These are phyloP conservation scores for Hemichromis elongatus DNA, from an alignment of 2,113 vertebrate genomes.

Conservation along the genomic window DNA sequence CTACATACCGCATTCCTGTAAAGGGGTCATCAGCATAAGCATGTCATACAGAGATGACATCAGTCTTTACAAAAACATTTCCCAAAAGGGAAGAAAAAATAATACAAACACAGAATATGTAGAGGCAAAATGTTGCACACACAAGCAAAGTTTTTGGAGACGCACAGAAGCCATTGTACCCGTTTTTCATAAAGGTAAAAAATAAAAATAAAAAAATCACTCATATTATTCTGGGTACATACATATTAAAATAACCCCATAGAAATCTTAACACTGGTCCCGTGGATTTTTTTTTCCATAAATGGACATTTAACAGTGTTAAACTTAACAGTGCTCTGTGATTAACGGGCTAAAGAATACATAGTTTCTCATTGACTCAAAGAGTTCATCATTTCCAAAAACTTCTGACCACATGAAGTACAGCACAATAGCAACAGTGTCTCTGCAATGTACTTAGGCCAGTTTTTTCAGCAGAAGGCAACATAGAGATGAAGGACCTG, in stretches of 20 bases:
- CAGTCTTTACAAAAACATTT: not conserved
- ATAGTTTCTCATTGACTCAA: not conserved
- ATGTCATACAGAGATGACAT: not conserved
- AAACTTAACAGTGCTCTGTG: not conserved
- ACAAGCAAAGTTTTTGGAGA: not conserved
- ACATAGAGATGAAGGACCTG: not conserved
- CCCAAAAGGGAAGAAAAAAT: not conserved
- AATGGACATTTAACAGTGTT: not conserved
- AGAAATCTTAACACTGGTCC: not conserved
- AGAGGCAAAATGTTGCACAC: not conserved
- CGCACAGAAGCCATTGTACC: not conserved
- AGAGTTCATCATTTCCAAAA: not conserved
- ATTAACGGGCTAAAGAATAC: not conserved
- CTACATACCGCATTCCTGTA: not conserved
- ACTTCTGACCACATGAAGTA: not conserved
- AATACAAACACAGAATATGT: not conserved
- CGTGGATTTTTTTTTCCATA: not conserved
- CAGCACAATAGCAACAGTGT: not conserved
- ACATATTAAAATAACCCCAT: not conserved
- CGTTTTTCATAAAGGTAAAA: not conserved
- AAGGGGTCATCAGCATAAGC: not conserved
- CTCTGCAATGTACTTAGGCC: too few species aligned
- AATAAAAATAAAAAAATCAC: accelerated
- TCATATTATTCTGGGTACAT: not conserved
- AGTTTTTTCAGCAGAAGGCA: not conserved